Percentiles rank a stretch among this genome's conserved stretches.
Evolutionary conservation across 2,888 invertebrate species (phyloP).

Genomic region (Julus scanicus): DNA sequence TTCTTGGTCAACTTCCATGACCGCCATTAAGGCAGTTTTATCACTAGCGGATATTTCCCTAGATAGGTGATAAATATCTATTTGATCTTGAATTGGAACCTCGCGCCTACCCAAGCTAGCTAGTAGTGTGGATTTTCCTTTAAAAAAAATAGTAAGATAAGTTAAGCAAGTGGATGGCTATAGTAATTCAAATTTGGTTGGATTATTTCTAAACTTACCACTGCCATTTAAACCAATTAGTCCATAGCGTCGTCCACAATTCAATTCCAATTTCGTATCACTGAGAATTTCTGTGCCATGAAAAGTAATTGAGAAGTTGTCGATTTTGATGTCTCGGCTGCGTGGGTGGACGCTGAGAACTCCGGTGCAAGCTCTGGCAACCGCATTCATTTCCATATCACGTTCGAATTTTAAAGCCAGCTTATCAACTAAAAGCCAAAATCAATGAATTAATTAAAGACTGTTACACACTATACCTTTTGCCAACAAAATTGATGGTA

Average conservation of each 20-base stretch:
- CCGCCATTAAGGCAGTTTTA: conserved; percentile 93
- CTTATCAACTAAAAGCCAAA: conserved; percentile 73
- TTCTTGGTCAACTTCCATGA: conserved; percentile 98
- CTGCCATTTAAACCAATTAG: conserved; percentile 97
- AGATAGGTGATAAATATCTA: conserved; percentile 97
- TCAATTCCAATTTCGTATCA: conserved; percentile 96
- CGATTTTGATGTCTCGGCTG: conserved; percentile 95
- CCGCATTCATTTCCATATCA: conserved; percentile 92
- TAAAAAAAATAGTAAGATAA: conserved; percentile 53
- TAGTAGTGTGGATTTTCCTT: conserved; percentile 92
- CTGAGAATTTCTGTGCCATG: conserved; percentile 96
- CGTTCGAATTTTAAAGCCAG: conserved; percentile 87
- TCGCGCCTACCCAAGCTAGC: conserved; percentile 90
- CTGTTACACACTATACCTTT: background rate
- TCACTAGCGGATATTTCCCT: conserved; percentile 99
- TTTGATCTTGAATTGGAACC: conserved; percentile 94
- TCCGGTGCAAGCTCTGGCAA: conserved; percentile 94
- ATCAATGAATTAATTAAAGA: background rate
- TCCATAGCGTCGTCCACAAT: conserved; percentile 96
- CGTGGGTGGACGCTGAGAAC: conserved; percentile 94
- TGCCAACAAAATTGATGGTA: no score
- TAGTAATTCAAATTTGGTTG: background rate
- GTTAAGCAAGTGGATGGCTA: background rate
- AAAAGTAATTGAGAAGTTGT: conserved; percentile 96
- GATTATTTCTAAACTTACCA: conserved; percentile 71